Percentiles rank a stretch among this genome's conserved stretches.
Conservation (phyloP, 2,797 vertebrate genomes). For the Pampus argenteus region DNA sequence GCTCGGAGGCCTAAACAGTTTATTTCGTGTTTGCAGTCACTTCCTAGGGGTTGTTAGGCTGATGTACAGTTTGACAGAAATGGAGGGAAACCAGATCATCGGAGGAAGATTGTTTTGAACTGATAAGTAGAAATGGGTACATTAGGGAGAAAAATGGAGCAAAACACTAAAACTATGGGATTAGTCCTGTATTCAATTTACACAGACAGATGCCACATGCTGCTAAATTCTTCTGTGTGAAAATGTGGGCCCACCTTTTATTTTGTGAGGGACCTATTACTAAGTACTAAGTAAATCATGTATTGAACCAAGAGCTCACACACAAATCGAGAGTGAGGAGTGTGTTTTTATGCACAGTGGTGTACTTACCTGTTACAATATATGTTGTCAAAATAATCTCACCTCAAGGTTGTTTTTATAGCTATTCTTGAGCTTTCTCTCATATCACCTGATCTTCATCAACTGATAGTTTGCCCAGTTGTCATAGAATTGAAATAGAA, state of each 20-base stretch:
- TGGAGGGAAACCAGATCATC: slow-evolving; percentile 97
- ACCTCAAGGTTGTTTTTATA: not conserved
- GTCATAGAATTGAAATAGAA: not conserved
- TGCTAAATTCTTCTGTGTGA: slow-evolving; percentile 47
- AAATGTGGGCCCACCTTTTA: slow-evolving; percentile 23
- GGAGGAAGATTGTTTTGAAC: slow-evolving; percentile 92
- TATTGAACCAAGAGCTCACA: not conserved
- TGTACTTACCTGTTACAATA: not conserved
- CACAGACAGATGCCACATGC: slow-evolving; percentile 73
- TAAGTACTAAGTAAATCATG: not conserved
- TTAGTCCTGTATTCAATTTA: slow-evolving; percentile 73
- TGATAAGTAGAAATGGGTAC: slow-evolving; percentile 94
- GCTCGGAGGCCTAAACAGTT: slow-evolving; percentile 94
- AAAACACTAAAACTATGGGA: slow-evolving; percentile 77
- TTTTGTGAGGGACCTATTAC: slow-evolving; percentile 11
- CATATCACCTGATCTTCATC: not conserved
- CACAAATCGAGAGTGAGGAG: slow-evolving; percentile 3
- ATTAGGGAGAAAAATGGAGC: slow-evolving; percentile 81
- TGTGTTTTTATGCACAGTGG: not conserved
- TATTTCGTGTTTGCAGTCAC: slow-evolving; percentile 98
- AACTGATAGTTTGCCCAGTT: not conserved
- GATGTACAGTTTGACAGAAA: slow-evolving; percentile 95
- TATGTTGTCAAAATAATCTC: slow-evolving; percentile 16
- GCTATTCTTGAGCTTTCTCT: not conserved
- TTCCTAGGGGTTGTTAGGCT: slow-evolving; percentile 96